Evolutionary conservation across 2,797 vertebrate species (phyloP).

Genomic region (Danio choprae): DNA sequence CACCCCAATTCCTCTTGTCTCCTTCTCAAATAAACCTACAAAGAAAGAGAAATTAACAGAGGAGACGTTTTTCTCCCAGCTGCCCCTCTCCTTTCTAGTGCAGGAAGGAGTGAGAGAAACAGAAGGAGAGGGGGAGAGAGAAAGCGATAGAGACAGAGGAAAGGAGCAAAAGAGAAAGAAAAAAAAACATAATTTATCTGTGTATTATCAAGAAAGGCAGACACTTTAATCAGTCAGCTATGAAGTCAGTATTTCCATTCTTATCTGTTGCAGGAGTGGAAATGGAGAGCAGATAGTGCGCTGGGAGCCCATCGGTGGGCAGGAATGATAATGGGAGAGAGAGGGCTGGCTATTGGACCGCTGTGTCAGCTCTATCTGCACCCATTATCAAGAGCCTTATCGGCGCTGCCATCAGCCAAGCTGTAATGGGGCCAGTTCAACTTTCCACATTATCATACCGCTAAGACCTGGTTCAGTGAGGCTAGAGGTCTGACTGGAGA

Average conservation of each 20-base stretch:
- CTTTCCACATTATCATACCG: constrained; percentile 99
- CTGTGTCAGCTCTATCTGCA: constrained; percentile 91
- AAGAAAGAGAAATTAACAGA: constrained; percentile 77
- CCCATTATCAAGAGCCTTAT: constrained; percentile 96
- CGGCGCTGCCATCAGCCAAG: constrained; percentile 90
- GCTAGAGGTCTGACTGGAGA: constrained; percentile 86
- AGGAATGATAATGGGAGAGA: constrained; percentile 95
- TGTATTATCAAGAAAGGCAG: constrained; percentile 99
- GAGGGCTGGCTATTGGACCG: constrained; percentile 91
- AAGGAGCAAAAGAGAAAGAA: constrained; percentile 58
- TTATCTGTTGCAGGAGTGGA: constrained; percentile 99
- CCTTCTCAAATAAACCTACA: constrained; percentile 66
- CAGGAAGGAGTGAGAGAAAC: constrained; percentile 53
- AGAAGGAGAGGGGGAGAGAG: constrained; percentile 41
- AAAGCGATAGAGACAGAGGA: constrained; percentile 50
- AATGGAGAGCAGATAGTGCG: constrained; percentile 98
- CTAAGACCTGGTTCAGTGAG: constrained; percentile 91
- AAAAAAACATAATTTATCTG: constrained; percentile 99
- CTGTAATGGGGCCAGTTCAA: constrained; percentile 99
- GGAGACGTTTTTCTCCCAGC: constrained; percentile 72
- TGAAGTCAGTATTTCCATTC: constrained; percentile 99
- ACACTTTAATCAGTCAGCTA: constrained; percentile 99
- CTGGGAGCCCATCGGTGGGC: constrained; percentile 94
- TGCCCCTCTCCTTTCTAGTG: constrained; percentile 56
- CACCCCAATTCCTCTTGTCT: constrained; percentile 52